Conservation (phyloP, 92 coral and sea anemone genomes). For the Actinernus sp. region DNA sequence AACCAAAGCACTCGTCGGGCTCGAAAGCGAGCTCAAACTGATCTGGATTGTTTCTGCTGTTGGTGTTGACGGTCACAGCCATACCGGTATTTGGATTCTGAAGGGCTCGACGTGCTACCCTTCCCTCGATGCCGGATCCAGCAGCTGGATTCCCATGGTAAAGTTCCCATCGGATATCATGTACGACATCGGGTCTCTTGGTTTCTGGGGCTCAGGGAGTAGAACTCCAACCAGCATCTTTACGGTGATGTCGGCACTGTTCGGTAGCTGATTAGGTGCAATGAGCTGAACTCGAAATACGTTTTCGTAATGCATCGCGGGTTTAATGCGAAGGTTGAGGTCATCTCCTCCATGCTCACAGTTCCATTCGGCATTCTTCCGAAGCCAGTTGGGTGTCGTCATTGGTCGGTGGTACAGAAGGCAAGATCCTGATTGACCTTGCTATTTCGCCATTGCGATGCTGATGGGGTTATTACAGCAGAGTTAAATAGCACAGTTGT, state of each 20-base stretch:
- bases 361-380: conserved; percentile 12
- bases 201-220: conserved; percentile 55
- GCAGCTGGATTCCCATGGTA: conserved; percentile 58
- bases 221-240: conserved; percentile 58
- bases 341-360: conserved; percentile 12
- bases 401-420: conserved; percentile 68
- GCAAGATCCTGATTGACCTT: too few species aligned
- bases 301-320: conserved; percentile 60
- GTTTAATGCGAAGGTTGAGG: conserved; percentile 16
- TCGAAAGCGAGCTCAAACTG: conserved; percentile 65
- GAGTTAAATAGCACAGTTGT: too few species aligned
- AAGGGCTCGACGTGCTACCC: too few species aligned
- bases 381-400: conserved; percentile 68
- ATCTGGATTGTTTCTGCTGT: conserved; percentile 49
- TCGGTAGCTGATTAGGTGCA: background rate
- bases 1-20: conserved; percentile 46
- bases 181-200: too few species aligned
- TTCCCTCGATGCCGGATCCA: too few species aligned
- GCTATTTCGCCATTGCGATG: too few species aligned
- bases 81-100: conserved; percentile 22
- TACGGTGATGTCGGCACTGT: conserved; percentile 56
- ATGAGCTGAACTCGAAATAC: conserved; percentile 47
- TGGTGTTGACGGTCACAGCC: conserved; percentile 13
- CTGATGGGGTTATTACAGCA: too few species aligned
- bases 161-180: conserved; percentile 59